Base-by-base conservation (phyloP, 92 coral and sea anemone genomes). In the Metridium senile region DNA sequence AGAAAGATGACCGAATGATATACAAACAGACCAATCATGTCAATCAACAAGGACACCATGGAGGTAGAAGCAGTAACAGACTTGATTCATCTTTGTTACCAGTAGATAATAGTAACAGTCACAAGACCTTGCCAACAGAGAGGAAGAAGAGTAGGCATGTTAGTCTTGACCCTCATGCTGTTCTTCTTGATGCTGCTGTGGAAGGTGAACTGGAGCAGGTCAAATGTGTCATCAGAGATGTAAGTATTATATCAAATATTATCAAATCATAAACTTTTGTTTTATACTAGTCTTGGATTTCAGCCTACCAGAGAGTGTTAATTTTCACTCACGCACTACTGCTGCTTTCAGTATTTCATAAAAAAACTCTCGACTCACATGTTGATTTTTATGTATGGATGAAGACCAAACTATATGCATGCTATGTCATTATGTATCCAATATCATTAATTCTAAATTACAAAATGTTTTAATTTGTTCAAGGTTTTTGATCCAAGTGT, bases 161-260 rank as follows among this genome's bases (percentile, higher is more conserved):
- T 33, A 93, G 92, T 58, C 92, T 95, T 1, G 97, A 95, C 58
- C 99, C 99, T 1, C 97, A 95, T 31, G 99, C 97, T 1, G 99
- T 95, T 33, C 79, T 95, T 10, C 91, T 95, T 31, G 97, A 95
- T 32, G 97, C 99, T 9, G 93, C 99, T 32, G 87, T 95, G 35
- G 99, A 95, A 74, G 99, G 99, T 28, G 99, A 95, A 59, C 83
- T 95, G 74, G 97, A 92, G 33, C 88, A 93, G 49, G 99, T 95
- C 63, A 92, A 85, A 28, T 66, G 61, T 16, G 81, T 87, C 33
- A 88, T 95, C 68, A 89, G 79, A 27, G 85, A 92, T 88, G 99
- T 95, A 81, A 64, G 93, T 59, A 32, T 30, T 23, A 0, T 34
- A n/a, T 4, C n/a, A n/a, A n/a, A n/a, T n/a, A n/a, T n/a, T n/a